A percentile compares a stretch with the other conserved stretches of the same genome.
phyloP scores from a whole-genome alignment of 2,113 vertebrate species.

The Nerophis lumbriciformis region DNA sequence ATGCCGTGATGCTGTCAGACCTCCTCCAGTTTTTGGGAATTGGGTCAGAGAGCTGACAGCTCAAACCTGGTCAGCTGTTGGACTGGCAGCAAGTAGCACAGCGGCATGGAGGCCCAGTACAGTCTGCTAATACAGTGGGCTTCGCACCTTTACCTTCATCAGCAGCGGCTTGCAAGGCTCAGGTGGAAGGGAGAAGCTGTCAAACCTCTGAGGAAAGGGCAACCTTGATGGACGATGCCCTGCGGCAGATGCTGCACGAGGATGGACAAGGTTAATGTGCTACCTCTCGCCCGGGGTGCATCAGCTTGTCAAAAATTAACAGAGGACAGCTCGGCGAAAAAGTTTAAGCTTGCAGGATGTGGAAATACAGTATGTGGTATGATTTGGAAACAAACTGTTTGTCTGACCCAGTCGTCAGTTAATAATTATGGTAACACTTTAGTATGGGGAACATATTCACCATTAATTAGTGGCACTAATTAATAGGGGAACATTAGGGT shows the following conservation, averaged over 20 bases:
- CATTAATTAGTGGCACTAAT: no score
- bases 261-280: slow-evolving; percentile 56
- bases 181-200: slow-evolving; percentile 43
- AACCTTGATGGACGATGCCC: slow-evolving; percentile 48
- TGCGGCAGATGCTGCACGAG: slow-evolving; percentile 40
- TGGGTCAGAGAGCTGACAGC: slow-evolving; percentile 54
- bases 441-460: no score
- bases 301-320: slow-evolving; percentile 40
- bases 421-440: no score
- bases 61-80: slow-evolving; percentile 32
- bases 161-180: slow-evolving; percentile 21
- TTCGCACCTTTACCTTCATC: slow-evolving; percentile 39
- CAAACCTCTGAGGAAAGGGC: slow-evolving; percentile 41
- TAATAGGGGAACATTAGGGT: no score
- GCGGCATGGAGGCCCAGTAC: slow-evolving; percentile 26
- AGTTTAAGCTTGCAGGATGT: slow-evolving; percentile 4
- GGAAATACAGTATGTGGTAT: slow-evolving; percentile 17
- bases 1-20: slow-evolving; percentile 15
- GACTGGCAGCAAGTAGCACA: slow-evolving; percentile 30
- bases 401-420: no score
- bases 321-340: slow-evolving; percentile 22
- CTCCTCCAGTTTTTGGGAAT: slow-evolving; percentile 38
- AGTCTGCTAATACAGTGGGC: slow-evolving; percentile 30
- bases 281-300: slow-evolving; percentile 20
- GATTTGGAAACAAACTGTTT: not conserved